These are phyloP conservation scores for Caenorhabditis zanzibari DNA, from an alignment of 2,888 invertebrate species.

Conservation along the genomic window DNA sequence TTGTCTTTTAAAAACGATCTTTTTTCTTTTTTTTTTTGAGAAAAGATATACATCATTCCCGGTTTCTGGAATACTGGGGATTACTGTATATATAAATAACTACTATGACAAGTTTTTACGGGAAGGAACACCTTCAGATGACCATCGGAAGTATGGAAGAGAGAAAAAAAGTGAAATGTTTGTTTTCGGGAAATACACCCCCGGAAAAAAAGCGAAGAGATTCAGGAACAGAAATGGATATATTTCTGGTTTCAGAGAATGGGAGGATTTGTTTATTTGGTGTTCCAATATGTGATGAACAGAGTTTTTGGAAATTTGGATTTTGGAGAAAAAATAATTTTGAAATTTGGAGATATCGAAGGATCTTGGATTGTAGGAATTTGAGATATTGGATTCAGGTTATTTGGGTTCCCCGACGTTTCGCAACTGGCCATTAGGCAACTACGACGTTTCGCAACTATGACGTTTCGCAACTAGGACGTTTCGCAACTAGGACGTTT, in stretches of 20 bases:
- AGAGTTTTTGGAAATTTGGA: neutral
- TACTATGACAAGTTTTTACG: constrained; percentile 59
- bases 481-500: too few relatives aligned
- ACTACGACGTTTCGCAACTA: too few relatives aligned
- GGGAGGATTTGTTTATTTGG: neutral
- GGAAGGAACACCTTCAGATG: constrained; percentile 34
- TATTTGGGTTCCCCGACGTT: constrained; percentile 15
- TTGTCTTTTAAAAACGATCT: constrained; percentile 24
- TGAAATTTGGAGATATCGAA: neutral
- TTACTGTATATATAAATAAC: constrained; percentile 35
- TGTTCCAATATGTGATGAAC: neutral
- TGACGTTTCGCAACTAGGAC: too few relatives aligned
- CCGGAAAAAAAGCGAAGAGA: neutral
- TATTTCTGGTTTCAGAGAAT: neutral
- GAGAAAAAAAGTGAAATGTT: constrained; percentile 17
- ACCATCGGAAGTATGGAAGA: constrained; percentile 10
- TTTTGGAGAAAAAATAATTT: neutral
- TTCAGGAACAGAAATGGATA: constrained; percentile 11
- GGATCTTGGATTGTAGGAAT: neutral
- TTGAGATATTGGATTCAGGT: neutral
- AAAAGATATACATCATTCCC: constrained; percentile 52
- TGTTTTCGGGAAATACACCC: neutral
- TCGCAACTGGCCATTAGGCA: too few relatives aligned
- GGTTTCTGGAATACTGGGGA: neutral
- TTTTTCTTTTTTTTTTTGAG: constrained; percentile 19